These are phyloP conservation scores for Hydrozoanthus tunicans DNA, from an alignment of 64 coral and sea anemone genomes.

Conservation along the genomic window DNA sequence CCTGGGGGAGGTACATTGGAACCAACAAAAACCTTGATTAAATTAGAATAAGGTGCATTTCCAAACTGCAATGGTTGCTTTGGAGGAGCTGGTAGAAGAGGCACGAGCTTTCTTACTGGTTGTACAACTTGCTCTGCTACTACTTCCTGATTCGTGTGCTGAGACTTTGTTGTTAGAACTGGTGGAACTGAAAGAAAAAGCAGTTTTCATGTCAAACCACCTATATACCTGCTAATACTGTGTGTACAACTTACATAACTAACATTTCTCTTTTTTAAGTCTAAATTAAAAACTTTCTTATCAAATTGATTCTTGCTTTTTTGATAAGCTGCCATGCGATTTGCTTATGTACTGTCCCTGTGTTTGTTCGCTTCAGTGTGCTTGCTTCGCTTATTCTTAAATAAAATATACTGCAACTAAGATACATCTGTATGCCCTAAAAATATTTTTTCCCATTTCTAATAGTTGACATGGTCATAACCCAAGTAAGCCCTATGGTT, in stretches of 20 bases:
- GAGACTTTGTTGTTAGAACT: not conserved
- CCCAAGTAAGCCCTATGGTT: too few species aligned
- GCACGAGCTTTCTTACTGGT: conserved; percentile 31
- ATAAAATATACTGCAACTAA: too few species aligned
- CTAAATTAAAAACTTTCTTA: too few species aligned
- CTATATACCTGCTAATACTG: not conserved
- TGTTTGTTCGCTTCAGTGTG: too few species aligned
- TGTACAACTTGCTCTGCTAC: not conserved
- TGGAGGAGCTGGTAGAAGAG: conserved; percentile 22
- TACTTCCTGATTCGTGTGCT: not conserved
- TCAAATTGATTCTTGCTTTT: too few species aligned
- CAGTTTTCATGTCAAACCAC: not conserved
- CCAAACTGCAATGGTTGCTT: not conserved
- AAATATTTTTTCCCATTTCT: too few species aligned
- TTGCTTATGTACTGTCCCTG: too few species aligned
- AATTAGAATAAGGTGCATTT: not conserved
- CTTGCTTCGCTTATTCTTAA: too few species aligned
- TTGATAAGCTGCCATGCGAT: too few species aligned
- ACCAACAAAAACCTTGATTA: conserved; percentile 13
- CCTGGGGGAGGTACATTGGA: not conserved
- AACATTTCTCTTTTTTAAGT: too few species aligned
- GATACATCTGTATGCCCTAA: too few species aligned
- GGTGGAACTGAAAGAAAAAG: not conserved
- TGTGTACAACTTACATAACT: not conserved
- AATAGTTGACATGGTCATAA: too few species aligned